Evolutionary conservation across 92 coral and sea anemone genomes (phyloP).

Genomic region (Desmophyllum pertusum): DNA sequence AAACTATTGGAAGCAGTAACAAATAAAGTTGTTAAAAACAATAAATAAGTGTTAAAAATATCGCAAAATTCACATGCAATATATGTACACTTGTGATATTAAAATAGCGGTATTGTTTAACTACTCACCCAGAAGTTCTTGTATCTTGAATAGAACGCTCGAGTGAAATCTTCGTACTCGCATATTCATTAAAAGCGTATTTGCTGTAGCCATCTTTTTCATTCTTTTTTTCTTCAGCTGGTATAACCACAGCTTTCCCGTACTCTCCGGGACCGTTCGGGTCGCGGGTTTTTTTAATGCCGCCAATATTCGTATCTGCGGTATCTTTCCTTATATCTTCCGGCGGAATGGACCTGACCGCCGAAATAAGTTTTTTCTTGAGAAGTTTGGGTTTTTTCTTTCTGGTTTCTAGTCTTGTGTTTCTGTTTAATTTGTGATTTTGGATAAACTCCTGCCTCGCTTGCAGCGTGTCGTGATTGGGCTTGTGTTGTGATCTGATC

Average conservation of each 20-base stretch:
- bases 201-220: slow-evolving; percentile 78
- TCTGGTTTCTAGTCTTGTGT: background rate
- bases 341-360: slow-evolving; percentile 8
- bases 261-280: slow-evolving; percentile 87
- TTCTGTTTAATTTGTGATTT: background rate
- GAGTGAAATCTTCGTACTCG: slow-evolving; percentile 81
- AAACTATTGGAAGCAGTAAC: too few species aligned
- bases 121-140: slow-evolving; percentile 76
- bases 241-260: slow-evolving; percentile 74
- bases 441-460: too few species aligned
- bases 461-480: background rate
- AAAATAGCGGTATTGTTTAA: background rate
- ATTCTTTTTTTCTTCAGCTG: slow-evolving; percentile 57
- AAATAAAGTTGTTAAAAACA: too few species aligned
- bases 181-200: slow-evolving; percentile 85
- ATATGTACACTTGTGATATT: background rate
- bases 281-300: slow-evolving; percentile 35
- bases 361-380: slow-evolving; percentile 23
- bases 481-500: background rate
- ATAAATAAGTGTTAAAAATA: background rate
- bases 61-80: background rate
- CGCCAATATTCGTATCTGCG: slow-evolving; percentile 13
- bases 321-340: background rate
- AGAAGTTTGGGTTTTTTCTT: slow-evolving; percentile 9
- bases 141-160: slow-evolving; percentile 88